Base-by-base conservation (phyloP, 1,140 invertebrate genomes). In the Plodia interpunctella region DNA sequence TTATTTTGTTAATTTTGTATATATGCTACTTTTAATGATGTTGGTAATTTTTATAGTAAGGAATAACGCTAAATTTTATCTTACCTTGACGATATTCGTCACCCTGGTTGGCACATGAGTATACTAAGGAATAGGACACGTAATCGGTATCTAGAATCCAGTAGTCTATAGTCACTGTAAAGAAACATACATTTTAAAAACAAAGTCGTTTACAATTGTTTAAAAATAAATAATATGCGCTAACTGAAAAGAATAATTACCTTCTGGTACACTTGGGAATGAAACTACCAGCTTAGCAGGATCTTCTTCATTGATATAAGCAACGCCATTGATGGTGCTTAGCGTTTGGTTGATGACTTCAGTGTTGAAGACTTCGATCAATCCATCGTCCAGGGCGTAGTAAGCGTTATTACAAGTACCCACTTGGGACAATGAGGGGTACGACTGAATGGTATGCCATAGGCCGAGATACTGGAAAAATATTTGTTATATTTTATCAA, bases 71-170 rank as follows among this genome's bases (percentile, higher is more conserved):
- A 25, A 3, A 25, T 3, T 25, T 25, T 25, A 25, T 3, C 21
- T 73, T 70, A 84, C 81, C 78, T 74, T 60, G 50, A 70, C 70
- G 71, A 3, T 60, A 20, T 50, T 85, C 73, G 0, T 53, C 52
- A 8, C 68, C 58, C 5, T 77, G 17, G 49, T 85, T 73, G 9
- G 51, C 52, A 50, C 82, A 85, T 32, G 71, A 65, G 25, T 85
- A 85, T 0, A 80, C 75, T 5, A 81, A 59, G 5, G 80, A 65
- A 38, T 76, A 82, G 10, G 38, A 56, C 0, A 0, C 18, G 21
- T 82, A 85, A 49, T 85, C 79, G 0, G 82, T 85, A 1, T 49
- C 66, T 0, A 81, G 28, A 0, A 83, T 68, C 77, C 74, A 83
- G 52, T 78, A 83, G 44, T 69, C 57, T 0, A 66, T 57, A 19